Evolutionary conservation across 2,797 vertebrate genomes (phyloP).

Genomic region (Pipistrellus kuhlii): DNA sequence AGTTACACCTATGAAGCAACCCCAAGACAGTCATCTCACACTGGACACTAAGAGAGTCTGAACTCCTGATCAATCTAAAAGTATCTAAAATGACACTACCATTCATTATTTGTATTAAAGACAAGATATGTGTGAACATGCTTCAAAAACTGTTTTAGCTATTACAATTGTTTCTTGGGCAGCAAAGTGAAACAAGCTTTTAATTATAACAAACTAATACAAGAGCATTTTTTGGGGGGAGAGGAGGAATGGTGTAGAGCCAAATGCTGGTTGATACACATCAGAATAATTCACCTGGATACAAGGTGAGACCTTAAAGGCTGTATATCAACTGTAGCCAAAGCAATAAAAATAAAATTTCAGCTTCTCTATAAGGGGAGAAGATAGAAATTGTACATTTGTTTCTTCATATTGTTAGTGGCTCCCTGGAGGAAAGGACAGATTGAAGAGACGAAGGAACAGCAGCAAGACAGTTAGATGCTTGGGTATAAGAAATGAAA

Average conservation of each 20-base stretch:
- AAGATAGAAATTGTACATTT: background rate
- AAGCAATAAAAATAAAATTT: conserved; percentile 23
- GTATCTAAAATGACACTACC: background rate
- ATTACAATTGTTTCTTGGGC: background rate
- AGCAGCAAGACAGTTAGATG: background rate
- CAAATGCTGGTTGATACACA: background rate
- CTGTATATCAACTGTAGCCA: background rate
- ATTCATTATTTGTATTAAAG: background rate
- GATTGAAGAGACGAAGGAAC: background rate
- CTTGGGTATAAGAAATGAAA: background rate
- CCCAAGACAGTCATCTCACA: background rate
- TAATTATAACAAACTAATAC: background rate
- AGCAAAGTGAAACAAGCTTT: background rate
- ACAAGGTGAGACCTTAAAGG: background rate
- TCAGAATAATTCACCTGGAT: background rate
- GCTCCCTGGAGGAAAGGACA: background rate
- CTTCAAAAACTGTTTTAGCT: background rate
- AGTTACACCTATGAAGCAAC: background rate
- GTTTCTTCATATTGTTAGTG: background rate
- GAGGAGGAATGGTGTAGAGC: background rate
- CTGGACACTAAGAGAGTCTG: background rate
- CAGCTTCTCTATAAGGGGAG: background rate
- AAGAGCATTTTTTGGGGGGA: background rate
- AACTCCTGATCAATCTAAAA: background rate
- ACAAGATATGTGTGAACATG: background rate